Evolutionary conservation across 2,113 vertebrate genomes (phyloP).

Genomic region (Centropus unirufus): DNA sequence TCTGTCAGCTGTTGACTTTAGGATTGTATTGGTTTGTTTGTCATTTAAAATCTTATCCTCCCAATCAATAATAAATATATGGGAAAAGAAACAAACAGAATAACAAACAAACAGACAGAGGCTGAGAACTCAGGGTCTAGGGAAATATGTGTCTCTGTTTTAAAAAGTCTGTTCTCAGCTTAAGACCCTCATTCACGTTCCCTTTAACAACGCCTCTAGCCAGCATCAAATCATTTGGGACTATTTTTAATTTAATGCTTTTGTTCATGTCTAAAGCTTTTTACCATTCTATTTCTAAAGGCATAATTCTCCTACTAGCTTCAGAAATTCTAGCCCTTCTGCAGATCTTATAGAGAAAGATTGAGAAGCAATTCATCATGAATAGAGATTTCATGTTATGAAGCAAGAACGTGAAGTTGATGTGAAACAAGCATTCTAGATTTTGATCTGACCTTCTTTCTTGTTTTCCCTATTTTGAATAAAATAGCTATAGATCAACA

Average conservation of each 20-base stretch:
- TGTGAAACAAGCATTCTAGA: not conserved
- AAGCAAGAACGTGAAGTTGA: not conserved
- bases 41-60: constrained; percentile 54
- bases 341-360: not conserved
- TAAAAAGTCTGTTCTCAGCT: not conserved
- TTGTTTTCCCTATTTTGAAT: not conserved
- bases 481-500: not conserved
- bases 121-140: not conserved
- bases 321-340: not conserved
- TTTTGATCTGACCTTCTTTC: not conserved
- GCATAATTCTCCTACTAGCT: not conserved
- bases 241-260: not conserved
- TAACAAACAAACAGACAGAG: not conserved
- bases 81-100: constrained; percentile 18
- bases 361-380: not conserved
- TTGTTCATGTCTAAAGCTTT: not conserved
- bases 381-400: not conserved
- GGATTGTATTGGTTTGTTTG: constrained; percentile 49
- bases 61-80: constrained; percentile 67
- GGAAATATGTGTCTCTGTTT: not conserved
- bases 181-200: not conserved
- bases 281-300: not conserved
- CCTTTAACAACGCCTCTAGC: not conserved
- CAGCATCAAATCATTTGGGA: not conserved
- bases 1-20: constrained; percentile 57